These are phyloP conservation scores for Amblyopsis rosae DNA, from an alignment of 2,113 vertebrate species.

Conservation along the genomic window DNA sequence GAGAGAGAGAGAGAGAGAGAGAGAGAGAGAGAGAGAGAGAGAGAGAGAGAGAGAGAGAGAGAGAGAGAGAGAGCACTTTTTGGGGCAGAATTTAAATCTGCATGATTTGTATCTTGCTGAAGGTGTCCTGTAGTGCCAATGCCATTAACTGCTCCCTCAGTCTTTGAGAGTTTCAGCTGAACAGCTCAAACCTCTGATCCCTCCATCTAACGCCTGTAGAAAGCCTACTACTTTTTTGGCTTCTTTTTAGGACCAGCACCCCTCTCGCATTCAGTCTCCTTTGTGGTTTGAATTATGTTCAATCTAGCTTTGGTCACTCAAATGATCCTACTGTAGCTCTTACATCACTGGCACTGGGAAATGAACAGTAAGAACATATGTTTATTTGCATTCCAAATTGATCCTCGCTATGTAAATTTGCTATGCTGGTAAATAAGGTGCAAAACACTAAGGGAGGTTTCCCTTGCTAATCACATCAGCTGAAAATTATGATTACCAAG, in stretches of 20 bases:
- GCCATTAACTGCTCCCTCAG: conserved; percentile 53
- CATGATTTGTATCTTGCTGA: conserved; percentile 55
- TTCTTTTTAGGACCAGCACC: conserved; percentile 35
- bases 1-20: conserved; percentile 1
- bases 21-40: conserved; percentile 6
- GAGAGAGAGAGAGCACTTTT: conserved; percentile 29
- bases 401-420: neutral
- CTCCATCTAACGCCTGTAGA: conserved; percentile 44
- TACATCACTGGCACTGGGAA: conserved; percentile 7
- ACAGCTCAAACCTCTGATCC: conserved; percentile 52
- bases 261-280: conserved; percentile 31
- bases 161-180: conserved; percentile 44
- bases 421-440: too few species aligned
- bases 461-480: too few species aligned
- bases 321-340: conserved; percentile 2
- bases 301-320: conserved; percentile 18
- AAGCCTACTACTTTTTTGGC: conserved; percentile 51
- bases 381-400: neutral
- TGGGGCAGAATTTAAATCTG: conserved; percentile 55
- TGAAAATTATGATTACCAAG: too few species aligned
- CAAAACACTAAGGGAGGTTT: too few species aligned
- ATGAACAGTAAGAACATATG: neutral
- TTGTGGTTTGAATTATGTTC: conserved; percentile 37
- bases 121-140: conserved; percentile 53
- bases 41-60: conserved; percentile 15